phyloP scores from a whole-genome alignment of 2,113 vertebrate genomes.

The Ameiurus melas region DNA sequence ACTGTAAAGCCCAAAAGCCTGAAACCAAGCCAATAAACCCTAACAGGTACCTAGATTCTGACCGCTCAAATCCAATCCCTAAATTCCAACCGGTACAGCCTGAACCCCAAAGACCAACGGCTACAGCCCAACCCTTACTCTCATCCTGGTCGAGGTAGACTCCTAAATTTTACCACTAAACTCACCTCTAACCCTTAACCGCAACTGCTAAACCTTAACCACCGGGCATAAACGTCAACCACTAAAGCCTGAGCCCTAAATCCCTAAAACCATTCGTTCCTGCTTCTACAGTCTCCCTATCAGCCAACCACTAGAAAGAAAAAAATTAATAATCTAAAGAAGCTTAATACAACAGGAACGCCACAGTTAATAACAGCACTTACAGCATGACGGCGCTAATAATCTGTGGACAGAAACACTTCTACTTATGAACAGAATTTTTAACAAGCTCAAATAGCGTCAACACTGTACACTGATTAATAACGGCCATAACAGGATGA shows the following conservation, averaged over 20 bases:
- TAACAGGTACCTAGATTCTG: too few relatives aligned
- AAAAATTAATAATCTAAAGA: too few relatives aligned
- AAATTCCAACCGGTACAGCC: not conserved
- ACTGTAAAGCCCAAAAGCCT: not conserved
- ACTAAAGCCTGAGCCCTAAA: not conserved
- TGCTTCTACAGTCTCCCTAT: not conserved
- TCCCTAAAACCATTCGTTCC: not conserved
- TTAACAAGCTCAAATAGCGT: not conserved
- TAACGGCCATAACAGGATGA: not conserved
- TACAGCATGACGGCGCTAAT: not conserved
- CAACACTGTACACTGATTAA: not conserved
- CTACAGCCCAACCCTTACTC: too few relatives aligned
- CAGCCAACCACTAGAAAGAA: not conserved
- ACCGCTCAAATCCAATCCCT: not conserved
- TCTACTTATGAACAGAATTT: not conserved
- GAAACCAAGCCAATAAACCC: too few relatives aligned
- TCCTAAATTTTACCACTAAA: too few relatives aligned
- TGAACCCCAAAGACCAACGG: not conserved
- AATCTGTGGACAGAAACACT: not conserved
- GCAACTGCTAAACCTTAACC: not conserved
- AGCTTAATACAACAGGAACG: not conserved
- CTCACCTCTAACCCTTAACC: too few relatives aligned
- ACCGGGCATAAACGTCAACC: not conserved
- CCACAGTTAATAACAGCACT: not conserved
- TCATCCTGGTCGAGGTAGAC: too few relatives aligned